Evolutionary conservation across 2,888 invertebrate species (phyloP).

Genomic region (Creontiades dilutus): DNA sequence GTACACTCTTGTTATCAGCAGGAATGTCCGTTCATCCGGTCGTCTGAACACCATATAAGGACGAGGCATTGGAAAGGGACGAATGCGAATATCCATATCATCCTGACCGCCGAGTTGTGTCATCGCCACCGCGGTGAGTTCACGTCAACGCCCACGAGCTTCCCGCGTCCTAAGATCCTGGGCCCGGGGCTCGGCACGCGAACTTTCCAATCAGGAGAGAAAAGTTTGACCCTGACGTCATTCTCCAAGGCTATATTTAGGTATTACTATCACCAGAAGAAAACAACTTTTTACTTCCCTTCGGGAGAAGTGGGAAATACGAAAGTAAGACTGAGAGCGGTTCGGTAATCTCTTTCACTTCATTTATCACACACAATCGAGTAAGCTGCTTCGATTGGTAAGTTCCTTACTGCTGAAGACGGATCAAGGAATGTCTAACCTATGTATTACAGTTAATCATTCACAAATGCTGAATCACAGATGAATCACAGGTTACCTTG

Average conservation of each 20-base stretch:
- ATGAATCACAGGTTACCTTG: neutral
- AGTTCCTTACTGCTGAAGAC: neutral
- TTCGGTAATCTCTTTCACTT: neutral
- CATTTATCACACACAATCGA: neutral
- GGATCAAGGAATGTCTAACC: neutral
- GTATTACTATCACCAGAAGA: neutral
- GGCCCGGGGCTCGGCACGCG: neutral
- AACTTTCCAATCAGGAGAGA: slow-evolving; percentile 26
- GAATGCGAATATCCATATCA: no score
- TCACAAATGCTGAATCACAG: no score
- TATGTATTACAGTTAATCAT: neutral
- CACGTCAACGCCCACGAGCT: slow-evolving; percentile 12
- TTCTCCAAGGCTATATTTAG: slow-evolving; percentile 5
- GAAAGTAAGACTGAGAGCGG: no score
- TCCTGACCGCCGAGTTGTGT: neutral
- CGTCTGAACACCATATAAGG: no score
- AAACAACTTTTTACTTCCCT: neutral
- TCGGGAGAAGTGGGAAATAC: no score
- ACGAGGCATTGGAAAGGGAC: no score
- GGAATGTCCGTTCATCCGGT: no score
- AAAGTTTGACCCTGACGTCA: slow-evolving; percentile 35
- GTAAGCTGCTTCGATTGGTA: neutral
- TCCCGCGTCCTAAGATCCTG: neutral
- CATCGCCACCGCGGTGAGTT: slow-evolving; percentile 27
- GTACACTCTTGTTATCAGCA: no score